Percentiles rank a stretch among this genome's conserved stretches.
phyloP scores from a whole-genome alignment of 2,888 invertebrate species.

The Acrobasis consociella region DNA sequence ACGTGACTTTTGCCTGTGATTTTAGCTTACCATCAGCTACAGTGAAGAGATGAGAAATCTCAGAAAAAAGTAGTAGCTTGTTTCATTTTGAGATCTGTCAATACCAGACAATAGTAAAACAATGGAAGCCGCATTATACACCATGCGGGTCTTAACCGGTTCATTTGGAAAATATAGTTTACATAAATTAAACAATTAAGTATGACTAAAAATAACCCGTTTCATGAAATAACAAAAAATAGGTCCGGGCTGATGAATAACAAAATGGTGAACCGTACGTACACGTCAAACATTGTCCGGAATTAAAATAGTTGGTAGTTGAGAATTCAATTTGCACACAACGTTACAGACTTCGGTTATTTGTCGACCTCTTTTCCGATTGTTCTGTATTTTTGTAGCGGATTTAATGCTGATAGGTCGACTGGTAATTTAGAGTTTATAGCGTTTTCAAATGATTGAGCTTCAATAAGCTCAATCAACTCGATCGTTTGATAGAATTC shows the following conservation, averaged over 20 bases:
- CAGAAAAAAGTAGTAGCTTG: too few species aligned
- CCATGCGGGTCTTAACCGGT: too few species aligned
- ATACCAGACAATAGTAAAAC: too few species aligned
- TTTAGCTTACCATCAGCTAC: too few species aligned
- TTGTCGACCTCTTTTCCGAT: slow-evolving; percentile 7
- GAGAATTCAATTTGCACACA: slow-evolving; percentile 9
- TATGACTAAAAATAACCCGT: neutral
- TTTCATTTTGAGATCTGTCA: too few species aligned
- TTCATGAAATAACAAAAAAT: neutral
- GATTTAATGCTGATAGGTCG: neutral
- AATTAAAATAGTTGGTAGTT: slow-evolving; percentile 17
- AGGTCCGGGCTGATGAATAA: neutral
- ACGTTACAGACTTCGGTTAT: slow-evolving; percentile 13
- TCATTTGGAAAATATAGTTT: too few species aligned
- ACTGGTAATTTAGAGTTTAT: neutral
- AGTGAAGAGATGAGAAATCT: too few species aligned
- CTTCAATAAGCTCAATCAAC: too few species aligned
- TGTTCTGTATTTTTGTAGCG: slow-evolving; percentile 1
- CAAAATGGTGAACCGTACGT: neutral
- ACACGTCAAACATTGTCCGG: neutral
- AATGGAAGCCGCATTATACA: too few species aligned
- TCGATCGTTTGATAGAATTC: too few species aligned
- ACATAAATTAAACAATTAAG: too few species aligned
- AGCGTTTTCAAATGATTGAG: neutral
- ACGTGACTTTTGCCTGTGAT: too few species aligned